phyloP scores from a whole-genome alignment of 2,888 invertebrate species.

The Eupithecia tripunctaria region DNA sequence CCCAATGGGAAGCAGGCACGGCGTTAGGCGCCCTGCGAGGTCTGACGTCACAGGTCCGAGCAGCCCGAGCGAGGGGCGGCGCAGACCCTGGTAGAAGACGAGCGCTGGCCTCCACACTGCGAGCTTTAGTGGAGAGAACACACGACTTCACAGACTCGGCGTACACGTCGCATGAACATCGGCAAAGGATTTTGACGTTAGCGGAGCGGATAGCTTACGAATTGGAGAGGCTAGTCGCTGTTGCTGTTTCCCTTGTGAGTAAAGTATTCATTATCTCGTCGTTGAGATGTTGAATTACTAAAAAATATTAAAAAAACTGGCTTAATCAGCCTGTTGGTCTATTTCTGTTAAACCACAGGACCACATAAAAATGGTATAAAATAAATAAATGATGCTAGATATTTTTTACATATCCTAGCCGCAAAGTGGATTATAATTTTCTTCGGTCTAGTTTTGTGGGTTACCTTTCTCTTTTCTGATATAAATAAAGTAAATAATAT shows the following conservation, averaged over 20 bases:
- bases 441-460: too few species aligned
- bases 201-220: slow-evolving; percentile 96
- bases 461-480: too few species aligned
- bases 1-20: slow-evolving; percentile 86
- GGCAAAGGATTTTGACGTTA: slow-evolving; percentile 95
- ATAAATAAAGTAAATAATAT: neutral
- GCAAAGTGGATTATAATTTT: too few species aligned
- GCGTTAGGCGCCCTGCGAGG: slow-evolving; percentile 93
- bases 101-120: slow-evolving; percentile 93
- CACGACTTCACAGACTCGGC: slow-evolving; percentile 99
- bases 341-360: too few species aligned
- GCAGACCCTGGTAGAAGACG: slow-evolving; percentile 88
- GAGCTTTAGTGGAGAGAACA: slow-evolving; percentile 96
- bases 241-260: slow-evolving; percentile 92
- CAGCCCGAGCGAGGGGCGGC: slow-evolving; percentile 89
- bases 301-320: too few species aligned
- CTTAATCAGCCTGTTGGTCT: too few species aligned
- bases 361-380: too few species aligned
- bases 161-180: slow-evolving; percentile 98
- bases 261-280: too few species aligned
- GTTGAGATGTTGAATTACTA: too few species aligned
- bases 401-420: too few species aligned
- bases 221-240: slow-evolving; percentile 94
- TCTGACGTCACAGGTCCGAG: slow-evolving; percentile 93
- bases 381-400: too few species aligned